These are phyloP conservation scores for Daboia siamensis DNA, from an alignment of 2,113 vertebrate genomes.

Conservation along the genomic window DNA sequence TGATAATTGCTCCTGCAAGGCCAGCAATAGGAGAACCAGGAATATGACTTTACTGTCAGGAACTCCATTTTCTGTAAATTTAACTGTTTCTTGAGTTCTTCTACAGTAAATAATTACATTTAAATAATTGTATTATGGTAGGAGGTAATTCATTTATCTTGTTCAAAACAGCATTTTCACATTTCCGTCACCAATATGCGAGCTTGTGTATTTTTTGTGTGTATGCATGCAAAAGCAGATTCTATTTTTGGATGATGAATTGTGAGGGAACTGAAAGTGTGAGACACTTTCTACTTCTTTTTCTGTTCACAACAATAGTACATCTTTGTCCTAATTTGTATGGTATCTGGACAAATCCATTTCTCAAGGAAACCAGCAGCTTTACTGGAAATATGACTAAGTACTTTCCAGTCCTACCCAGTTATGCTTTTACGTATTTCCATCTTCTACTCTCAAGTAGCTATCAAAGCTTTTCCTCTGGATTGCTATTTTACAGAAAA, in stretches of 20 bases:
- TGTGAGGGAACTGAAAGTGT: neutral
- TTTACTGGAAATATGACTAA: neutral
- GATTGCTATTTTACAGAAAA: neutral
- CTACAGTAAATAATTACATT: too few relatives aligned
- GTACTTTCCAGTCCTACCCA: neutral
- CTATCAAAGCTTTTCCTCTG: neutral
- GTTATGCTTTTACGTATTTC: neutral
- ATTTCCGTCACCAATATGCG: neutral
- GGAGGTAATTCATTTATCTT: neutral
- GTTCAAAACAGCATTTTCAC: neutral
- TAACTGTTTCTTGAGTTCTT: too few relatives aligned
- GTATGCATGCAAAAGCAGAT: neutral
- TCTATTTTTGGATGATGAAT: neutral
- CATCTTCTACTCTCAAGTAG: neutral
- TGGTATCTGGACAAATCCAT: neutral
- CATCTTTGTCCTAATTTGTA: neutral
- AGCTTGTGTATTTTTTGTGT: neutral
- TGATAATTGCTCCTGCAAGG: too few relatives aligned
- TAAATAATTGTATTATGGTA: neutral
- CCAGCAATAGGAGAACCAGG: too few relatives aligned
- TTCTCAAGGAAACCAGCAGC: neutral
- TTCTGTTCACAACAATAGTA: neutral
- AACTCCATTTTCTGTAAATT: too few relatives aligned
- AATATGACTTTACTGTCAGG: too few relatives aligned
- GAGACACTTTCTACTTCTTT: neutral